A percentile compares a stretch with the other conserved stretches of the same genome.
phyloP scores from a whole-genome alignment of 2,888 invertebrate genomes.

The Gibbula magus region DNA sequence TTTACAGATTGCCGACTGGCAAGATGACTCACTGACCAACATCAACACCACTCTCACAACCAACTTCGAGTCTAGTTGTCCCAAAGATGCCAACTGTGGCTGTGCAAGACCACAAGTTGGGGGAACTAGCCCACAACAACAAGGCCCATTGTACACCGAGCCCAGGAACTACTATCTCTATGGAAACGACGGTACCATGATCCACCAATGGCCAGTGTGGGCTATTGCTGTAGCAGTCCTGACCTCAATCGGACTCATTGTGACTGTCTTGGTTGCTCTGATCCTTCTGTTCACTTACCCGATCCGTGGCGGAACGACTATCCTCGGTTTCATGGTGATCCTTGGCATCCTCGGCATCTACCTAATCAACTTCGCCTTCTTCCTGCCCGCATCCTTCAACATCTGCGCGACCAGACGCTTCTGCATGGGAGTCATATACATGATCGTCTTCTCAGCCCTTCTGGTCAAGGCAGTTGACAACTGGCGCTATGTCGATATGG shows the following conservation, averaged over 20 bases:
- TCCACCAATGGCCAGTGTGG: slow-evolving; percentile 70
- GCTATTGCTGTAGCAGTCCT: slow-evolving; percentile 65
- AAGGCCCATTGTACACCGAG: slow-evolving; percentile 35
- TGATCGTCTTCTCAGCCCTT: slow-evolving; percentile 75
- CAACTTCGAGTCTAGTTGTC: slow-evolving; percentile 41
- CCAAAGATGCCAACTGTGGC: slow-evolving; percentile 59
- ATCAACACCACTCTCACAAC: not conserved
- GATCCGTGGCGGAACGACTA: slow-evolving; percentile 71
- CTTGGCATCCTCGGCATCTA: slow-evolving; percentile 76
- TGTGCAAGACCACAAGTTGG: slow-evolving; percentile 34
- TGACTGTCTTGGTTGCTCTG: slow-evolving; percentile 72
- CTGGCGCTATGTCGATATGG: slow-evolving; percentile 69
- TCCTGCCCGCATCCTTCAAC: slow-evolving; percentile 72
- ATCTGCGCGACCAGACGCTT: slow-evolving; percentile 75
- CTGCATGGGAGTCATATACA: slow-evolving; percentile 75
- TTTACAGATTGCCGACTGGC: slow-evolving; percentile 12
- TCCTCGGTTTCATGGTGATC: slow-evolving; percentile 75
- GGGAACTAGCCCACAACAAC: slow-evolving; percentile 7
- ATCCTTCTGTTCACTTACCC: slow-evolving; percentile 74
- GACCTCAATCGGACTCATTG: slow-evolving; percentile 72
- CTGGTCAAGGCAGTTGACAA: slow-evolving; percentile 75
- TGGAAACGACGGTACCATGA: slow-evolving; percentile 43
- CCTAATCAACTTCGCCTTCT: slow-evolving; percentile 75
- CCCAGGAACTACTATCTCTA: slow-evolving; percentile 64
- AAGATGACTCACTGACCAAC: not conserved